phyloP scores from a whole-genome alignment of 1,140 invertebrate genomes.

The Mactra quadrangularis region DNA sequence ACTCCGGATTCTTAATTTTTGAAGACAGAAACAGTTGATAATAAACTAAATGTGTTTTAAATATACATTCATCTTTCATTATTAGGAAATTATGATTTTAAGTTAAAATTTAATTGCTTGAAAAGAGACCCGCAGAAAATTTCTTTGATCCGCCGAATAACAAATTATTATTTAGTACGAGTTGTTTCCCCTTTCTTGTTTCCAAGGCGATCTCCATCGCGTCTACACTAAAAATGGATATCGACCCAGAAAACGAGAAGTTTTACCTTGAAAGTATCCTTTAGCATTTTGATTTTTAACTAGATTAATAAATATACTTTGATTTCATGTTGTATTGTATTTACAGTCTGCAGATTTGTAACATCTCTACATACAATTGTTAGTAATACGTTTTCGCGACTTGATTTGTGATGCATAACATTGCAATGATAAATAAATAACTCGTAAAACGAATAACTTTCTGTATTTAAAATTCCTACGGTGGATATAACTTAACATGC shows the following conservation, averaged over 20 bases:
- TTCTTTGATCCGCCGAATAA: no score
- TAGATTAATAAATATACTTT: neutral
- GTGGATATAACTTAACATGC: no score
- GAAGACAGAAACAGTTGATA: no score
- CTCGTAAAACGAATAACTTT: no score
- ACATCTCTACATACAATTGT: neutral
- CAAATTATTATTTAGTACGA: no score
- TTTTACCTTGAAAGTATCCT: conserved; percentile 78
- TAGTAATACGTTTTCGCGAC: neutral
- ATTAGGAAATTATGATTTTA: no score
- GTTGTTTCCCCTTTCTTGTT: conserved; percentile 17
- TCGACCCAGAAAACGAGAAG: conserved; percentile 71
- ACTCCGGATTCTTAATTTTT: no score
- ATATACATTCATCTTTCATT: no score
- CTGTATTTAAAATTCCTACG: no score
- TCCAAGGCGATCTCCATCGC: neutral
- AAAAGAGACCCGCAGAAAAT: no score
- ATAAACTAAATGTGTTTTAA: no score
- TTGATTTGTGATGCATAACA: neutral
- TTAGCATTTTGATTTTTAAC: conserved; percentile 17
- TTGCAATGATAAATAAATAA: neutral
- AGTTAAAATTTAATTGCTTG: no score
- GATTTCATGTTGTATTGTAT: neutral
- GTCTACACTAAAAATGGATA: conserved; percentile 66
- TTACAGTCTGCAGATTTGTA: neutral